Conservation (phyloP, 2,888 invertebrate genomes). For the Lampropteryx suffumata region DNA sequence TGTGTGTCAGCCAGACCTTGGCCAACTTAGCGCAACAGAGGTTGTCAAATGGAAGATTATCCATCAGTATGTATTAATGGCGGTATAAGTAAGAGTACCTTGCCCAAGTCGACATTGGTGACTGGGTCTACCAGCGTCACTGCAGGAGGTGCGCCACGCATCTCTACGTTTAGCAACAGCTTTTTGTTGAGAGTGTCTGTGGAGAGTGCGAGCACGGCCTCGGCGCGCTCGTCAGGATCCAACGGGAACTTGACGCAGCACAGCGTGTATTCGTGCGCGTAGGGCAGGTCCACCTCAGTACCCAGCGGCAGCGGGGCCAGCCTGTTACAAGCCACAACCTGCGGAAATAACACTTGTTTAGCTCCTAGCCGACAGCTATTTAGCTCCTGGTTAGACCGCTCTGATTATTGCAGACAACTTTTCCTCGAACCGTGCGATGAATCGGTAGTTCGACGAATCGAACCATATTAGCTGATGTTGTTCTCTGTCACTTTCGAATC, state of each 20-base stretch:
- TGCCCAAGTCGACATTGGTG: slow-evolving; percentile 79
- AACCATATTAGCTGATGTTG: no score
- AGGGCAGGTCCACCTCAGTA: slow-evolving; percentile 86
- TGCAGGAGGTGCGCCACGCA: slow-evolving; percentile 82
- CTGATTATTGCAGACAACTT: no score
- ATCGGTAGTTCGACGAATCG: no score
- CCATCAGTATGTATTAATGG: no score
- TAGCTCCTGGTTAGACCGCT: no score
- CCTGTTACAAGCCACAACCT: slow-evolving; percentile 85
- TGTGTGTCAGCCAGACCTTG: no score
- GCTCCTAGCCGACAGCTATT: no score
- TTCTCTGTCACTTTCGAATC: no score
- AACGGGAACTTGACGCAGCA: slow-evolving; percentile 92
- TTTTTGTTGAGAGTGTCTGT: slow-evolving; percentile 87
- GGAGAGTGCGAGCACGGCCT: slow-evolving; percentile 87
- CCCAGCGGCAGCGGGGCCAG: slow-evolving; percentile 93
- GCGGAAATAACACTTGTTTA: no score
- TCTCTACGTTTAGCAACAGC: slow-evolving; percentile 92
- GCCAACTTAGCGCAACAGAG: no score
- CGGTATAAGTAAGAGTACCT: slow-evolving; percentile 61
- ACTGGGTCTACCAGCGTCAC: slow-evolving; percentile 80
- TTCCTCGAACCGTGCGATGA: no score
- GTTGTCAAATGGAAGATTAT: no score
- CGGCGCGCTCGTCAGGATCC: slow-evolving; percentile 92
- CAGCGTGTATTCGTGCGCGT: slow-evolving; percentile 93